Conservation (phyloP, 2,888 invertebrate genomes). For the Heliothis peltigera region DNA sequence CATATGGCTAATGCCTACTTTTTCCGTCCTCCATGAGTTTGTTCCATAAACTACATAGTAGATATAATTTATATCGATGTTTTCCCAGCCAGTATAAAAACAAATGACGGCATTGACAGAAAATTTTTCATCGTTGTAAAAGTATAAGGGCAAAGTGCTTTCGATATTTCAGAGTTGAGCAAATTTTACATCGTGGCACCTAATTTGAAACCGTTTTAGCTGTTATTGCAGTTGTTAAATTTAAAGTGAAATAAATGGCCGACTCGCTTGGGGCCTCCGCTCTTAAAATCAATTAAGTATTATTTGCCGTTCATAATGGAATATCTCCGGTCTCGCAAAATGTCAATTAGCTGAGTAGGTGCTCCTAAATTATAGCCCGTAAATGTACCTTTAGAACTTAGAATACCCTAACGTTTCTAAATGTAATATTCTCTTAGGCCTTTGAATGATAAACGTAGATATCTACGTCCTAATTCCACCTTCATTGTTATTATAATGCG, state of each 20-base stretch:
- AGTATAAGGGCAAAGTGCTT: conserved; percentile 20
- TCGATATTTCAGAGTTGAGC: conserved; percentile 52
- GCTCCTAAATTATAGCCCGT: conserved; percentile 41
- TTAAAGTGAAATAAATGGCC: conserved; percentile 75
- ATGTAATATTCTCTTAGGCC: not conserved
- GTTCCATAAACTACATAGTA: not conserved
- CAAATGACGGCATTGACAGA: conserved; percentile 1
- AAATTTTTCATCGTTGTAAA: conserved; percentile 5
- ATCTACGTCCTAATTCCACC: conserved; percentile 1
- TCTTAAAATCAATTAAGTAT: conserved; percentile 69
- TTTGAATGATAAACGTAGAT: not conserved
- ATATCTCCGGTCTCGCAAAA: conserved; percentile 64
- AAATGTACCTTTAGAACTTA: conserved; percentile 22
- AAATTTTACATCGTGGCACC: conserved; percentile 35
- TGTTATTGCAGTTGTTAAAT: conserved; percentile 55
- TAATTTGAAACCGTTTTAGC: conserved; percentile 60
- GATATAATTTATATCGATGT: not conserved
- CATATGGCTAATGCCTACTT: not conserved
- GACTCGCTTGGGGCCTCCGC: conserved; percentile 53
- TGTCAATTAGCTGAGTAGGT: conserved; percentile 41
- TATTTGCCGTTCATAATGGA: conserved; percentile 62
- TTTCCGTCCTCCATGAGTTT: not conserved
- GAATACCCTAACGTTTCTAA: conserved; percentile 12
- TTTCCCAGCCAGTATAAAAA: not conserved
- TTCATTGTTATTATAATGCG: not conserved